Conservation (phyloP, 1,140 invertebrate species). For the Amyelois transitella region DNA sequence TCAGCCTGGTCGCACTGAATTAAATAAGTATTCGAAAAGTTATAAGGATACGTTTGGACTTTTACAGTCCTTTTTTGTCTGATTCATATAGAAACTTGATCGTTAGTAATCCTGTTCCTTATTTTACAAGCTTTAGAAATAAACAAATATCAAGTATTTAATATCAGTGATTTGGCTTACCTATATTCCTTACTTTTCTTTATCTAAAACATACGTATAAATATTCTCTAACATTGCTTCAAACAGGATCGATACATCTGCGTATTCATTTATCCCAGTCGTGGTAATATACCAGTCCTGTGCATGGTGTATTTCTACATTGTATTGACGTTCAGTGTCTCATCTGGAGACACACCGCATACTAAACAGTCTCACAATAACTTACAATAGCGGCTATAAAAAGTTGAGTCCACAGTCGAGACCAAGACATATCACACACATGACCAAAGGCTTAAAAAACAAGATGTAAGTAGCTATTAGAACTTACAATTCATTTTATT, state of each 20-base stretch:
- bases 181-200: too few relatives aligned
- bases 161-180: too few relatives aligned
- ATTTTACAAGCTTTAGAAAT: too few relatives aligned
- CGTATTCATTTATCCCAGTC: slow-evolving; percentile 26
- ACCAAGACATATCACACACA: slow-evolving; percentile 23
- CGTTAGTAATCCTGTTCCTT: too few relatives aligned
- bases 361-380: slow-evolving; percentile 38
- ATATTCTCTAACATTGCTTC: too few relatives aligned
- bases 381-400: slow-evolving; percentile 47
- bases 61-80: background rate
- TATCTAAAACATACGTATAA: too few relatives aligned
- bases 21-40: slow-evolving; percentile 7
- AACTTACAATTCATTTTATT: background rate
- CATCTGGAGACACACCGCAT: slow-evolving; percentile 22
- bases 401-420: slow-evolving; percentile 16
- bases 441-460: slow-evolving; percentile 14
- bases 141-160: too few relatives aligned
- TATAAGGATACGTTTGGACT: background rate
- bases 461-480: background rate
- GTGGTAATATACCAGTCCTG: slow-evolving; percentile 25
- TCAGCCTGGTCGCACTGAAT: slow-evolving; percentile 36
- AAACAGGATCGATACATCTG: background rate
- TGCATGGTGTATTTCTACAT: slow-evolving; percentile 12
- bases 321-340: slow-evolving; percentile 17
- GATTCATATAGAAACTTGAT: slow-evolving; percentile 9